These are phyloP conservation scores for Ormyrus thymus DNA, from an alignment of 2,888 invertebrate species.

Conservation along the genomic window DNA sequence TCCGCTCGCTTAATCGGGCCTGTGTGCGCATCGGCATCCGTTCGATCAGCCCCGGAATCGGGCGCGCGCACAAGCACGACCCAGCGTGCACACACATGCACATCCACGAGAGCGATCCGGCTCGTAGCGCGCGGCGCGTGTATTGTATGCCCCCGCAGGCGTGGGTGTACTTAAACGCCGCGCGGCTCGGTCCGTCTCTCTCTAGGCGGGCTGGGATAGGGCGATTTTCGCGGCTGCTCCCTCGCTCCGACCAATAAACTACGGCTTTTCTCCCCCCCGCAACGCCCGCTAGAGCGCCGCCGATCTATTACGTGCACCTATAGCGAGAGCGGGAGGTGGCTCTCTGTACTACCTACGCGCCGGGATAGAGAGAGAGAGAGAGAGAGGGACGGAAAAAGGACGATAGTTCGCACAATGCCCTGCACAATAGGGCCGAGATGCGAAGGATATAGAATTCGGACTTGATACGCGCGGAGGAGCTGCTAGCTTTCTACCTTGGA, in stretches of 20 bases:
- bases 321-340: slow-evolving; percentile 38
- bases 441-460: no score
- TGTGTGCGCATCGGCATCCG: slow-evolving; percentile 48
- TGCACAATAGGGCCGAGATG: no score
- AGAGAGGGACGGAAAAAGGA: no score
- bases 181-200: not conserved
- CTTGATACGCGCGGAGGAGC: no score
- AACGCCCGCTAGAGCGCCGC: not conserved
- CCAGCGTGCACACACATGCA: no score
- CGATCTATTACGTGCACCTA: slow-evolving; percentile 46
- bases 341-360: not conserved
- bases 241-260: slow-evolving; percentile 52
- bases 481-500: no score
- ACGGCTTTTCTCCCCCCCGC: slow-evolving; percentile 15
- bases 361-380: no score
- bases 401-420: no score
- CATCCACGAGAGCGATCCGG: not conserved
- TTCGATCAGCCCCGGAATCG: slow-evolving; percentile 32
- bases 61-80: not conserved
- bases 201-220: slow-evolving; percentile 42
- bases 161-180: not conserved
- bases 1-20: slow-evolving; percentile 17
- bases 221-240: slow-evolving; percentile 56
- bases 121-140: not conserved
- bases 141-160: not conserved